Evolutionary conservation across 2,113 vertebrate species (phyloP), one percentile per base, ranked within the genome.

Genomic region (Atrichornis clamosus): DNA sequence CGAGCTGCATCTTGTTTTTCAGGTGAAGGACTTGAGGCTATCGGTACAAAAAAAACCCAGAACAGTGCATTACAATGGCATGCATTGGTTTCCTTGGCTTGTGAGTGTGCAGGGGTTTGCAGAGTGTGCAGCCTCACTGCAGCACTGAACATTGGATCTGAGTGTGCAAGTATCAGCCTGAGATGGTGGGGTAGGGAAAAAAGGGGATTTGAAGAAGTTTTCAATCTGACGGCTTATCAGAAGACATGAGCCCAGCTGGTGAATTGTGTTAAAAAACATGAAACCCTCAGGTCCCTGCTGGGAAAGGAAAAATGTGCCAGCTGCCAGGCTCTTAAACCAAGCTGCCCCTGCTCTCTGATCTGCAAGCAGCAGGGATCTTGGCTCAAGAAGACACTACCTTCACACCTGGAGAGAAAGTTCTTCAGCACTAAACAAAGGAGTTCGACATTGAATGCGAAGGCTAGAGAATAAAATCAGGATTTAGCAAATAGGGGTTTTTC

Each of bases 11-110:
- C 99, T 88, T 97, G 98, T n/a, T 9, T 84, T 28, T 99, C 99
- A 39, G 97, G 95, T 89, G 98, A 98, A 33, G 98, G 98, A 87
- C 98, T 99, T 58, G 98, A 98, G 96, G 98, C 99, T 99, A 46
- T 82, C 0, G 18, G 67, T 52, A 81, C 26, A 93, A 70, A 91
- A 95, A 95, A 88, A 89, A 39, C 28, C 84, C 89, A 84, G 47
- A 77, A 53, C 16, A 91, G 32, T 8, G 2, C 35, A 22, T 97
- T 95, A 92, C 62, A 91, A 81, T 12, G 44, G 59, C 80, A 88
- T 0, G 0, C 56, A 77, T 46, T 4, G 2, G 9, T 72, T 84
- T 67, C 37, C 59, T 44, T 4, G 1, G 11, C 47, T 69, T 52
- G n/a, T 58, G 77, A 87, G 30, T 2, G 15, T 56, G 52, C 76